phyloP scores from a whole-genome alignment of 64 coral and sea anemone species.

The Pocillopora verrucosa region DNA sequence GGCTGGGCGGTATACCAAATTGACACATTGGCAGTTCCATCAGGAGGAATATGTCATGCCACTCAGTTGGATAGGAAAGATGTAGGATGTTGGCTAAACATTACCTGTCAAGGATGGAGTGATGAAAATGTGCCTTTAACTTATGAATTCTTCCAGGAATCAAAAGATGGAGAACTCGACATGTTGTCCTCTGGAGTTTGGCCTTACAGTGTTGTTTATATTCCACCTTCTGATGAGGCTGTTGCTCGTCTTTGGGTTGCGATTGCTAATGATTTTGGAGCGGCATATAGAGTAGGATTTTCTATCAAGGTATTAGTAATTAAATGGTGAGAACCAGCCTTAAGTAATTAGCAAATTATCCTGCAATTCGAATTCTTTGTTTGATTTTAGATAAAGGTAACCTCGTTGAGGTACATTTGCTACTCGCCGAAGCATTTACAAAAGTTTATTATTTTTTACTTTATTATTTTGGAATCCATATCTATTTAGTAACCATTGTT shows the following conservation, averaged over 20 bases:
- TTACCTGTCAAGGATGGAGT: constrained; percentile 4
- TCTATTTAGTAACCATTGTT: too few relatives aligned
- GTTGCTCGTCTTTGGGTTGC: not conserved
- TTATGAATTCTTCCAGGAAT: not conserved
- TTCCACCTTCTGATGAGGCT: not conserved
- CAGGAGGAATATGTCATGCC: not conserved
- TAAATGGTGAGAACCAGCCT: too few relatives aligned
- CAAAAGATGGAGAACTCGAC: not conserved
- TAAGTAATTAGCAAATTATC: too few relatives aligned
- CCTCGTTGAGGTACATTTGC: too few relatives aligned
- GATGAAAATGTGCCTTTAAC: not conserved
- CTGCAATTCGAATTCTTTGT: not conserved
- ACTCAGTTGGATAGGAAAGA: not conserved
- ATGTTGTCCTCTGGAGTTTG: not conserved
- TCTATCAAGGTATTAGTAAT: not conserved
- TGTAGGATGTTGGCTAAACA: not conserved
- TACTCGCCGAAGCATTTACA: too few relatives aligned
- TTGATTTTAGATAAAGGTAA: not conserved
- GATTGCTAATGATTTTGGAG: not conserved
- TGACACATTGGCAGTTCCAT: not conserved
- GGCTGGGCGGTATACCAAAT: not conserved
- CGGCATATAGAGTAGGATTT: not conserved
- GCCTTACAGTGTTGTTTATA: not conserved
- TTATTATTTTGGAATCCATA: too few relatives aligned
- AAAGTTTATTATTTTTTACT: too few relatives aligned